Conservation (phyloP, 2,888 invertebrate species). For the Tipula lateralis region DNA sequence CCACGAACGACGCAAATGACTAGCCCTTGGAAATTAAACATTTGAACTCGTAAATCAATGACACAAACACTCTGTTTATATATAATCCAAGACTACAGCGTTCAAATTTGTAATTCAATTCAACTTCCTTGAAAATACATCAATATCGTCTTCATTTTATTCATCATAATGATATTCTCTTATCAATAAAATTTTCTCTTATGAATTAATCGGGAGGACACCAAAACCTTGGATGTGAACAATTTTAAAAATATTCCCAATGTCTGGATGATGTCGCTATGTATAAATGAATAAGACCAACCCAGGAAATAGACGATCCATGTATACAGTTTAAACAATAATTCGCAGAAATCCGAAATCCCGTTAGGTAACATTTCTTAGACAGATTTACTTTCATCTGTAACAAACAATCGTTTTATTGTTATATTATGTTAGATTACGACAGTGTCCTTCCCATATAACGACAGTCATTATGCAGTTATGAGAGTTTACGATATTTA, state of each 20-base stretch:
- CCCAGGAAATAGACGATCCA: neutral
- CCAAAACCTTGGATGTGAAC: neutral
- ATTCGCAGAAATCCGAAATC: neutral
- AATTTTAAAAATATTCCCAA: neutral
- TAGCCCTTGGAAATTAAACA: too few species aligned
- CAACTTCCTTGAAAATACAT: neutral
- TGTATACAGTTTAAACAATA: neutral
- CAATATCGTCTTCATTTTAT: neutral
- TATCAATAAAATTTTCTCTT: neutral
- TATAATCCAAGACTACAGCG: neutral
- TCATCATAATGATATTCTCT: neutral
- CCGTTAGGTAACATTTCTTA: neutral
- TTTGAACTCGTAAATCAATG: neutral
- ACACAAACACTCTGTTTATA: neutral
- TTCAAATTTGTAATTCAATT: neutral
- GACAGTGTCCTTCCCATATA: neutral
- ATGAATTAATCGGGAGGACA: neutral
- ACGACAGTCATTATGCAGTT: neutral
- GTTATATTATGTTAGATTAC: neutral
- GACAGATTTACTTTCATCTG: neutral
- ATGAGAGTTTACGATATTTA: neutral
- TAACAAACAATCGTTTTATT: neutral
- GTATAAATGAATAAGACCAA: neutral
- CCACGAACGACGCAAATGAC: too few species aligned
- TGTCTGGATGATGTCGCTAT: too few species aligned